Base-by-base conservation (phyloP, 1,140 invertebrate genomes). In the Phymorhynchus buccinoides region DNA sequence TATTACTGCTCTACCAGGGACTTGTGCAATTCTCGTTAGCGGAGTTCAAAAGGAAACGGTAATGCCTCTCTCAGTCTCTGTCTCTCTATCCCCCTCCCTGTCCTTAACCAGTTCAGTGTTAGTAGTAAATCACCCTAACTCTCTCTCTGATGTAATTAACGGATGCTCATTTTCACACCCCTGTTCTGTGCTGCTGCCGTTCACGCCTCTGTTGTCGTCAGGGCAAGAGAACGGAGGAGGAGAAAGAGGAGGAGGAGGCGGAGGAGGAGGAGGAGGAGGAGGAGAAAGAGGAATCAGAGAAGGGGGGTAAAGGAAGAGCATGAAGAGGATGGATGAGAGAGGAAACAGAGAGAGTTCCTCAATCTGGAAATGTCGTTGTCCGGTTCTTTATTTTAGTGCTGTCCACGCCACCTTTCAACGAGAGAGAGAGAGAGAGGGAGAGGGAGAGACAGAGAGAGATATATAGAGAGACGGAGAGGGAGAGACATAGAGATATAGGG, bases 21-120 rank as follows among this genome's bases (percentile, higher is more conserved):
- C 41, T 79, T 79, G 77, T 79, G 77, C 77, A 79, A 79, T 30
- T 16, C 77, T 56, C 77, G 41, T 79, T 79, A 79, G 41, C 4
- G 7, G 44, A 3, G 41, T 22, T 44, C 9, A 30, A 56, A 12
- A n/a, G n/a, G 77, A 44, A 32, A 41, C 30, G 27, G 77, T 79
- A 79, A 79, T 79, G 75, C 75, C 37, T 3, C 30, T n/a, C n/a
- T n/a, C n/a, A 35, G 9, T 7, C 62, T 4, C 62, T n/a, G 16
- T 35, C 32, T 75, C 71, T 37, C 35, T 75, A 7, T 9, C 9
- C 18, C 66, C n/a, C 66, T 71, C 14, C 27, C 75, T 42, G 30
- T 44, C 75, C 75, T 37, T 78, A 35, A 30, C 37, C 39, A 41
- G 18, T 27, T 16, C n/a, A 27, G 27, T 16, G 32, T 30, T 37